Evolutionary conservation across 2,797 vertebrate species (phyloP).

Genomic region (Taenioides sp.): DNA sequence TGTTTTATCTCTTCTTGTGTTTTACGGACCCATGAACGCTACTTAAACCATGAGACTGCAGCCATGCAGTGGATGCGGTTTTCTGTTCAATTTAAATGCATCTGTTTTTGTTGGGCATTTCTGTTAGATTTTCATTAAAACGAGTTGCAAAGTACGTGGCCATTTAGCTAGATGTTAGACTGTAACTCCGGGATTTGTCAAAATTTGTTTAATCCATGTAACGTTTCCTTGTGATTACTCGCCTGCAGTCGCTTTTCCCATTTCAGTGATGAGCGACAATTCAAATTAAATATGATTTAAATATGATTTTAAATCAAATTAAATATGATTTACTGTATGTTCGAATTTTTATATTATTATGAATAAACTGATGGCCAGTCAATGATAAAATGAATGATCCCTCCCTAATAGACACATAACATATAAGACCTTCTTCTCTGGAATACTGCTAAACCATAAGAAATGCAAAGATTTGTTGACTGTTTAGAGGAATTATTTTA

Average conservation of each 20-base stretch:
- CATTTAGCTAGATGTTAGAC: neutral
- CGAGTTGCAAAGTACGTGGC: neutral
- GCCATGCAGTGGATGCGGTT: slow-evolving; percentile 23
- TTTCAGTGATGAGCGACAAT: neutral
- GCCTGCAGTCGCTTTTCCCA: neutral
- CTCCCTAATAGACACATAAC: too few relatives aligned
- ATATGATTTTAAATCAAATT: too few relatives aligned
- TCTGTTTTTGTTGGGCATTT: neutral
- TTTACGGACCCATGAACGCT: neutral
- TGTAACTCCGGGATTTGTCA: neutral
- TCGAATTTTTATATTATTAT: too few relatives aligned
- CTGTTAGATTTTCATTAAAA: neutral
- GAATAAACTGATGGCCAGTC: too few relatives aligned
- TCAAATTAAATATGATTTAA: too few relatives aligned
- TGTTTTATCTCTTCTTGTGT: neutral
- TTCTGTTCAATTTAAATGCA: neutral
- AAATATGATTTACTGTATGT: too few relatives aligned
- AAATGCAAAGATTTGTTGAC: too few relatives aligned
- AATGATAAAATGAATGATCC: too few relatives aligned
- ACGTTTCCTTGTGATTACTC: neutral
- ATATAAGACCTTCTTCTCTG: too few relatives aligned
- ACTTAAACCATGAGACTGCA: slow-evolving; percentile 18
- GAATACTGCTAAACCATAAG: too few relatives aligned
- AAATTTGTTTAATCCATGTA: slow-evolving; percentile 3
- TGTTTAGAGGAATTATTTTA: neutral